Evolutionary conservation across 2,113 vertebrate species (phyloP), one percentile per base, ranked within the genome.

Genomic region (Scalopus aquaticus): DNA sequence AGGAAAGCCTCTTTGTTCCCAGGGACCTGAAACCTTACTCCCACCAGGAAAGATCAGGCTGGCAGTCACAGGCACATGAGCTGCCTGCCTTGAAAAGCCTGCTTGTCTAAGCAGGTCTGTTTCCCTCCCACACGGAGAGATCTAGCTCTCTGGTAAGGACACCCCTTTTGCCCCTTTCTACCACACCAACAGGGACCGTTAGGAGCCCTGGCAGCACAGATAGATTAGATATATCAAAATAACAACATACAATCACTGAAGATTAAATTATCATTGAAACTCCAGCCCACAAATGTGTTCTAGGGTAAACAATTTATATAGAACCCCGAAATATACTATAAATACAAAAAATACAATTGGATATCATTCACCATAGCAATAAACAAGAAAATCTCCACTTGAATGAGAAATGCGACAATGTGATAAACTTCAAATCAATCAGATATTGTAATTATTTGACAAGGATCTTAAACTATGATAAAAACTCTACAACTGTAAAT

Each of bases 81-180:
- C 32, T 28, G 39, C 24, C 7, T 44, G n/a, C 5, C 28, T 72
- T 86, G n/a, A 64, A 46, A 58, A 35, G 30, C 6, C 0, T 30
- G 8, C 69, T 86, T 84, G 44, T 86, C 9, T 1, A 78, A 3
- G 7, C 5, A 39, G 4, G 19, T 37, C 51, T 44, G 30, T 46
- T 15, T 17, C 6, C 65, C 1, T 0, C 24, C 0, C 3, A 20
- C 35, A 26, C 5, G 60, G 17, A 81, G 19, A 58, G 4, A 37
- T 46, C 35, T 39, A 49, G 5, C 9, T 24, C 20, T 12, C 2
- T 10, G 16, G 0, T 30, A 28, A 24, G 74, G 37, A 35, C 32
- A 6, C 1, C 35, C 26, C 32, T 26, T 44, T 0, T 28, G 3
- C 1, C 12, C 28, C 16, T 2, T 67, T 30, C 35, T 4, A 30